Evolutionary conservation across 2,888 invertebrate species (phyloP), one percentile per base, ranked within the genome.

Genomic region (Cistogaster globosa): DNA sequence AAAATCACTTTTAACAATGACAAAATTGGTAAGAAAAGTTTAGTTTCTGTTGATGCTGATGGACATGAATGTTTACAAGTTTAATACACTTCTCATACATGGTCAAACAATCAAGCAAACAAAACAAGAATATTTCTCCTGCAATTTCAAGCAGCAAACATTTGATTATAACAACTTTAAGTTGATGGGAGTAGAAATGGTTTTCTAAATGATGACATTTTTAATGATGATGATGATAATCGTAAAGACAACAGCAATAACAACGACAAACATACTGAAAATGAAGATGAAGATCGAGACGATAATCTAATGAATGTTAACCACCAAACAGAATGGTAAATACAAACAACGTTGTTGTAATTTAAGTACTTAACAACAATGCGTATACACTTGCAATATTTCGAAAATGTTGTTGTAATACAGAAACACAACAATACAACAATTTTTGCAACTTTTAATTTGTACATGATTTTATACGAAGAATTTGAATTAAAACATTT

Each of bases 61-160:
- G 79, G 69, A 79, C 79, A 83, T 79, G 75, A 83, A 83, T 75
- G 74, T 79, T 79, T 79, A 79, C 83, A 69, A 82, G 68, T 83
- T 57, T 79, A 62, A 14, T 32, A 12, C 20, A 55, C 51, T 45
- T 7, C 51, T 45, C 78, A 20, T 8, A 68, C 74, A 72, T 68
- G 62, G 68, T 2, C 22, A 65, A 32, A 53, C 53, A 74, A 60
- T 74, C 60, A 4, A 26, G n/a, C n/a, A 55, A 68, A 69, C 58
- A 57, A 32, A 62, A 51, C 22, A 51, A 16, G 14, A 22, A 48
- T 14, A 32, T 38, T 55, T 9, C 16, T 53, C 53, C 4, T 18
- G 9, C 51, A 0, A 48, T 18, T 42, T 5, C 42, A 60, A 71
- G n/a, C 42, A 32, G 48, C 18, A 57, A 74, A 22, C 67, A 60